Evolutionary conservation across 2,888 invertebrate species (phyloP), one percentile per base, ranked within the genome.

Genomic region (Parnassius mnemosyne): DNA sequence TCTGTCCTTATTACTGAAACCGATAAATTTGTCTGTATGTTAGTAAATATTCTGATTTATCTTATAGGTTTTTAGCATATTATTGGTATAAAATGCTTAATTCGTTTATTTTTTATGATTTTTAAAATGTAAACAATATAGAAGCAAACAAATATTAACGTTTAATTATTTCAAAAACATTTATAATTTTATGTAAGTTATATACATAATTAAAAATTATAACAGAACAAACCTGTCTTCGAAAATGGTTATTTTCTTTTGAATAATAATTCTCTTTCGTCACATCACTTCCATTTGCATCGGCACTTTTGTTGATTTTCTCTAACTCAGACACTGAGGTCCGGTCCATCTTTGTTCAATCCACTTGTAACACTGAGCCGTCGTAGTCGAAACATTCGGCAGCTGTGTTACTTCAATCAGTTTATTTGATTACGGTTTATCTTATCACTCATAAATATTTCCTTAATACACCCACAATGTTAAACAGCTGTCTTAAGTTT

Each of bases 221-320:
- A 25, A 25, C 7, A 34, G 5, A 65, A 83, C 87, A 77, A 74
- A 90, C 89, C 89, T 90, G 89, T 80, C 84, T 84, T 42, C 77
- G 72, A 65, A 89, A 85, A 7, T 85, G 82, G 53, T 75, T 74
- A 50, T 70, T 66, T 41, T 68, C 66, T 34, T 73, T 70, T 52
- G 56, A 65, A 67, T 68, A 65, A 57, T 49, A 65, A 34, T 79
- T 77, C 63, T 74, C 70, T 59, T 76, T 76, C 25, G 65, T 70
- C 55, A 77, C 80, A 77, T 73, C 66, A 46, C 71, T 68, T 64
- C 75, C 78, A 66, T 83, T 80, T 60, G 76, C 78, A 12, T 68
- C 70, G 54, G 69, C 77, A 72, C 78, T 79, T 66, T 73, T 78
- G 66, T 84, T 75, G 43, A 88, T 81, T 79, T 83, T 87, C 69